Base-by-base conservation (phyloP, 2,797 vertebrate species). In the Sarcoramphus papa region DNA sequence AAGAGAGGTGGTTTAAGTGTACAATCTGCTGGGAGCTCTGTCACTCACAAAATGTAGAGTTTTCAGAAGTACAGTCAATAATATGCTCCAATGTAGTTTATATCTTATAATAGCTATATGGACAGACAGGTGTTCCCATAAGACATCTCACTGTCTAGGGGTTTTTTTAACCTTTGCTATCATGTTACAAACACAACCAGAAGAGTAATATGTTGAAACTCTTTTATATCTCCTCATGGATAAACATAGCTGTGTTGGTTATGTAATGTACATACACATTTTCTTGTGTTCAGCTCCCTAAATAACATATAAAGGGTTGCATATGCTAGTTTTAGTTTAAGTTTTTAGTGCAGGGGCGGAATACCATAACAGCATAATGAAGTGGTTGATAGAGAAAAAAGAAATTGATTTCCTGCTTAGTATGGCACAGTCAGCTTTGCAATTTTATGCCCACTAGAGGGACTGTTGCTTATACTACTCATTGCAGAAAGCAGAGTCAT, bases 371-470 rank as follows among this genome's bases (percentile, higher is more conserved):
- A 67, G 41, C 33, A 45, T n/a, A 37, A 59, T 21, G 35, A 95
- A n/a, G 31, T 4, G 37, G 7, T 17, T 76, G 59, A 57, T 7
- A 78, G 25, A 21, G 41, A 40, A 67, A 47, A 63, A 64, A 74
- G 22, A 59, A 63, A 40, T 7, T 70, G 9, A 19, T 73, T 77
- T 90, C 37, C 31, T 50, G 6, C 20, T 74, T 48, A 23, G 33
- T 30, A 25, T 17, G 30, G 31, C 28, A 54, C 19, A 53, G 54
- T 60, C 35, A 90, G 78, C 43, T 78, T 73, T 81, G 68, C 21
- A 51, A 6, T 78, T 68, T 84, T 67, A 59, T 7, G 62, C 51
- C 97, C 97, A 1, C 95, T 94, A 97, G 97, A 72, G 96, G 97
- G 97, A 97, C 93, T 87, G 64, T 50, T 96, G 85, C 63, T 84